A percentile compares a stretch with the other conserved stretches of the same genome.
Conservation (phyloP, 2,888 invertebrate species). For the Poecilus cupreus region DNA sequence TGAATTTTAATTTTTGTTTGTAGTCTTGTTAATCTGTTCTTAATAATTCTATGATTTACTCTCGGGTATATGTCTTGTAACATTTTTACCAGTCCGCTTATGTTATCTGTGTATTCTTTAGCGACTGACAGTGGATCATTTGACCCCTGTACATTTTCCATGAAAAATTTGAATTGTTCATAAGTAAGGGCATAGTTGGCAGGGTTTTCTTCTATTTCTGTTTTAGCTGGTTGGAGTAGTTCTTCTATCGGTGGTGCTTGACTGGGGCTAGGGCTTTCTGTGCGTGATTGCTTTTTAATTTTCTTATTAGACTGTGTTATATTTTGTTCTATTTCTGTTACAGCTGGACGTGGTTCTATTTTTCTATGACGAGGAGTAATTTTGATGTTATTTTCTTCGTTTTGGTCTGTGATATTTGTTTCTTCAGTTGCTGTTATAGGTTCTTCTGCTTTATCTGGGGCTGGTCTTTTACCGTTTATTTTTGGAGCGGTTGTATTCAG, state of each 20-base stretch:
- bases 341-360: neutral
- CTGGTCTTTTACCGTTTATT: neutral
- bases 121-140: neutral
- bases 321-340: neutral
- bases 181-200: neutral
- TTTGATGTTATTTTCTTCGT: neutral
- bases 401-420: neutral
- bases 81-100: constrained; percentile 39
- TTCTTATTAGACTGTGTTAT: neutral
- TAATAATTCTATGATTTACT: constrained; percentile 20
- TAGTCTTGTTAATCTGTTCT: constrained; percentile 43
- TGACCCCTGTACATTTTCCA: neutral
- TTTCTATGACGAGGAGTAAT: neutral
- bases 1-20: constrained; percentile 26
- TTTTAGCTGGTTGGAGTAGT: neutral
- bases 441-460: neutral
- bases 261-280: neutral
- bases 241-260: neutral
- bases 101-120: constrained; percentile 27
- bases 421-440: too few species aligned
- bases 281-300: neutral
- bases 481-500: too few species aligned
- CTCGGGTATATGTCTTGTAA: constrained; percentile 34
- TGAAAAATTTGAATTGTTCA: neutral
- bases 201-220: neutral